A percentile compares a stretch with the other conserved stretches of the same genome.
Conservation (phyloP, 2,888 invertebrate genomes). For the Pristionchus entomophagus region DNA sequence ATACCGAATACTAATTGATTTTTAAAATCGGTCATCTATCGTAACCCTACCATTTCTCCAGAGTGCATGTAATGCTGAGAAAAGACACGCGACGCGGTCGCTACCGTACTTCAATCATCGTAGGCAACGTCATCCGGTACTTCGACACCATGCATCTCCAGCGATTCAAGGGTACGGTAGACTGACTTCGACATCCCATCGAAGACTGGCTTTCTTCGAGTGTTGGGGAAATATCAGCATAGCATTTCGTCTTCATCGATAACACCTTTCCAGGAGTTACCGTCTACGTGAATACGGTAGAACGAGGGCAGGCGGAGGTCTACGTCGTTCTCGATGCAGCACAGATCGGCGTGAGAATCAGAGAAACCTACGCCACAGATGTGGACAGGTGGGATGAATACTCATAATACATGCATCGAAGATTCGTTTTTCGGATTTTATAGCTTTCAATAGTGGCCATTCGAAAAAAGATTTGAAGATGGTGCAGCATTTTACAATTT, state of each 20-base stretch:
- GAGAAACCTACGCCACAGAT: slow-evolving; percentile 67
- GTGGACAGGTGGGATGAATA: slow-evolving; percentile 60
- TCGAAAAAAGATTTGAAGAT: too few relatives aligned
- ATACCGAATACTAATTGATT: too few relatives aligned
- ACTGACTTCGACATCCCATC: not conserved
- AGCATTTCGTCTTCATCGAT: not conserved
- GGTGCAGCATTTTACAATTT: too few relatives aligned
- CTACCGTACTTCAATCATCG: slow-evolving; percentile 72
- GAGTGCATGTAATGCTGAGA: slow-evolving; percentile 58
- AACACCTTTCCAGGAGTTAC: slow-evolving; percentile 60
- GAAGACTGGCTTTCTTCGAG: not conserved
- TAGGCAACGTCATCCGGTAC: slow-evolving; percentile 70
- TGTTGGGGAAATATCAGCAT: not conserved
- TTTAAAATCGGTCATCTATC: too few relatives aligned
- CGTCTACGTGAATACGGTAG: slow-evolving; percentile 72
- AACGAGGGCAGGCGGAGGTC: slow-evolving; percentile 70
- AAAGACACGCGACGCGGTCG: slow-evolving; percentile 71
- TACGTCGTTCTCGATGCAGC: slow-evolving; percentile 71
- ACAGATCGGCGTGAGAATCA: slow-evolving; percentile 63
- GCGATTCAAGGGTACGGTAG: slow-evolving; percentile 62
- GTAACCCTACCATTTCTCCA: not conserved
- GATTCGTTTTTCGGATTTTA: too few relatives aligned
- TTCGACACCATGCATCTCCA: slow-evolving; percentile 72
- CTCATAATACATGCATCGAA: too few relatives aligned
- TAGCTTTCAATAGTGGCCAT: too few relatives aligned